Evolutionary conservation across 2,797 vertebrate genomes (phyloP).

Genomic region (Dendrocincla tyrannina): DNA sequence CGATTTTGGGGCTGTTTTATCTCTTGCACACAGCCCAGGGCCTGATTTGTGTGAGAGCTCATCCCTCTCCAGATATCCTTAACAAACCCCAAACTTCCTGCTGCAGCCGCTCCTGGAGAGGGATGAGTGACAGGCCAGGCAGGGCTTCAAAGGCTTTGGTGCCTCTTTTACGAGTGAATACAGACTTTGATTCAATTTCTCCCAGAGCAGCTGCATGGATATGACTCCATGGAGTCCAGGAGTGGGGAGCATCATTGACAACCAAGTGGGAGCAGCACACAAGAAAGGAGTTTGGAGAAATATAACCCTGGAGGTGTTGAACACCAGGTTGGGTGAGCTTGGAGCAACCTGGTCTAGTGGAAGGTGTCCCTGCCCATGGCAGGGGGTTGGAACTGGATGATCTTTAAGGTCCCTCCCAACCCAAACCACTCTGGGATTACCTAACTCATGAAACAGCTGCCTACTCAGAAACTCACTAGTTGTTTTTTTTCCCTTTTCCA

Average conservation of each 20-base stretch:
- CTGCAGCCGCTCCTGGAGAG: not conserved
- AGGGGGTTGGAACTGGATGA: not conserved
- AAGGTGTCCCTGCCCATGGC: not conserved
- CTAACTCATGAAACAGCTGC: not conserved
- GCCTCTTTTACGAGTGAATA: not conserved
- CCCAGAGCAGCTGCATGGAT: not conserved
- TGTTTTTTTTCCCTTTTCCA: not conserved
- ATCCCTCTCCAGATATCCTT: not conserved
- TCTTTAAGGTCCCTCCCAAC: not conserved
- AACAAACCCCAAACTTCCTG: not conserved
- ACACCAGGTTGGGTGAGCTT: not conserved
- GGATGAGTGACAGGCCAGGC: not conserved
- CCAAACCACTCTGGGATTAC: not conserved
- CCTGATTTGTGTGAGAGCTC: not conserved
- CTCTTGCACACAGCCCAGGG: rapidly evolving
- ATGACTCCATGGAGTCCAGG: not conserved
- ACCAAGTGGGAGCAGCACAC: not conserved
- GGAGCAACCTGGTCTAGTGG: not conserved
- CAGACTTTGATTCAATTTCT: not conserved
- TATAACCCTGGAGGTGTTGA: not conserved
- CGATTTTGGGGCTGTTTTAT: rapidly evolving
- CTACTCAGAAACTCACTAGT: not conserved
- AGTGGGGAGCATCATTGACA: not conserved
- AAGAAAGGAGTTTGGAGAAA: not conserved
- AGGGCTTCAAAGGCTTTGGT: not conserved